Evolutionary conservation across 2,113 vertebrate species (phyloP).

Genomic region (Hemichromis elongatus): DNA sequence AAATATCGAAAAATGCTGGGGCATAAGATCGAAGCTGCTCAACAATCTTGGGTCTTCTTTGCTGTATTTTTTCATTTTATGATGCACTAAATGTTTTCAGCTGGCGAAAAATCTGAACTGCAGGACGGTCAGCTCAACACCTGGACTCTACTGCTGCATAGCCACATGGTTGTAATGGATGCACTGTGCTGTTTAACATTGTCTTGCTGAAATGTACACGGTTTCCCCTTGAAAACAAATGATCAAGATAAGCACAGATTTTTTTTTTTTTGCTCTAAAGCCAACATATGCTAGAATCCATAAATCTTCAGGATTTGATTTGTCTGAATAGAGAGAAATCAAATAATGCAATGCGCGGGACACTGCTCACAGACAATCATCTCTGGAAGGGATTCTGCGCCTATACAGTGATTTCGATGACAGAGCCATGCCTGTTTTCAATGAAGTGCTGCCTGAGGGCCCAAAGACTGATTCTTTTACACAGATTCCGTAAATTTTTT

Average conservation of each 20-base stretch:
- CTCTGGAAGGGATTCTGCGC: neutral
- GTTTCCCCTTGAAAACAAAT: neutral
- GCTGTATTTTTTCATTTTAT: neutral
- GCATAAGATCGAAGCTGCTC: neutral
- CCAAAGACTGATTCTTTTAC: neutral
- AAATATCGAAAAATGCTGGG: too few relatives aligned
- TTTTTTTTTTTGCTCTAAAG: neutral
- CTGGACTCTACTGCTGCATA: neutral
- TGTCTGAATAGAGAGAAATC: neutral
- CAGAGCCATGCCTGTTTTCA: fast-evolving
- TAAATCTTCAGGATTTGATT: neutral
- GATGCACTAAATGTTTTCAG: neutral
- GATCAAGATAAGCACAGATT: neutral
- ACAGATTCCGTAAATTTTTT: neutral
- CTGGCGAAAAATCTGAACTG: neutral
- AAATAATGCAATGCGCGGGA: neutral
- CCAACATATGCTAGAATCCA: neutral
- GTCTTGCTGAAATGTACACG: neutral
- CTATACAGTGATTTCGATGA: neutral
- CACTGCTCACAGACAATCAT: neutral
- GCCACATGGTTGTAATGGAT: fast-evolving
- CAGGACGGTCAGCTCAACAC: neutral
- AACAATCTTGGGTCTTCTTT: neutral
- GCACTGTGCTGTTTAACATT: neutral
- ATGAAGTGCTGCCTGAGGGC: neutral